phyloP scores from a whole-genome alignment of 2,888 invertebrate genomes.

The Mythimna loreyi region DNA sequence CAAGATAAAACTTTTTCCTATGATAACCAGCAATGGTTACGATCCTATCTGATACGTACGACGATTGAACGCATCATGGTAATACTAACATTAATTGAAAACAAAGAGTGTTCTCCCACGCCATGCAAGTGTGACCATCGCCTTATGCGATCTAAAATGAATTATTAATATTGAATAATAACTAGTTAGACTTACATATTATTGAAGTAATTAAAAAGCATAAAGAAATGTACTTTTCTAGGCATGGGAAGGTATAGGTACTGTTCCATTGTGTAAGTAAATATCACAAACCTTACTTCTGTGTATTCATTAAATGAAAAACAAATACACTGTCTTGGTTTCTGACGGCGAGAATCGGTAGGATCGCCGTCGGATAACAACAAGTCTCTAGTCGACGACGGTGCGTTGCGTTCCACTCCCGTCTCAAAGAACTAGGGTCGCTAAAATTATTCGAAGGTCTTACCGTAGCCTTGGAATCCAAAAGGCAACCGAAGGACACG shows the following conservation, averaged over 20 bases:
- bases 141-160: conserved; percentile 66
- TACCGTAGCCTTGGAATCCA: too few species aligned
- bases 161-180: conserved; percentile 46
- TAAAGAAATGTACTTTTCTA: conserved; percentile 2
- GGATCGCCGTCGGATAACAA: too few species aligned
- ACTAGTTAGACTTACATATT: conserved; percentile 31
- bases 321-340: too few species aligned
- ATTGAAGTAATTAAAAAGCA: conserved; percentile 8
- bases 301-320: too few species aligned
- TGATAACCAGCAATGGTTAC: conserved; percentile 19
- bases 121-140: conserved; percentile 77
- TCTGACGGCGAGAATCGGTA: too few species aligned
- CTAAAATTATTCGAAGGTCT: too few species aligned
- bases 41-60: not conserved
- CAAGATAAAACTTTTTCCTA: fast-evolving
- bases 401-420: too few species aligned
- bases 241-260: not conserved
- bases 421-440: too few species aligned
- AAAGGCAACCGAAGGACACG: too few species aligned
- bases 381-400: too few species aligned
- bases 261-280: too few species aligned
- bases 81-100: conserved; percentile 59
- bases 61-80: not conserved
- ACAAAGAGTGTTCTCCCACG: conserved; percentile 75
- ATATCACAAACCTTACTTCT: not conserved